Conservation (phyloP, 2,113 vertebrate genomes). For the Hyaena hyaena region DNA sequence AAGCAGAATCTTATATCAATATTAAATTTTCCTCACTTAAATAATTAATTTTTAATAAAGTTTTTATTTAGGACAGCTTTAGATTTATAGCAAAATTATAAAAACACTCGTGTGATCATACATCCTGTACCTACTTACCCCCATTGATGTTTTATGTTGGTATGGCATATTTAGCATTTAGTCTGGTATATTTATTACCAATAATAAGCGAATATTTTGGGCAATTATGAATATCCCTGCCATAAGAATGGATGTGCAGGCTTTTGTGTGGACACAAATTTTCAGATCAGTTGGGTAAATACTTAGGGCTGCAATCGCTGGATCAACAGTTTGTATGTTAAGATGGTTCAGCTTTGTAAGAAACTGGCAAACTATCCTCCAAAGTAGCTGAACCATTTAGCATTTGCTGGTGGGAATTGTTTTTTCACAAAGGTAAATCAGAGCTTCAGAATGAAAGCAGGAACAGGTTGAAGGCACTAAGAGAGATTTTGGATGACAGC, state of each 20-base stretch:
- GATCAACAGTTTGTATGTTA: neutral
- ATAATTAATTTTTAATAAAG: neutral
- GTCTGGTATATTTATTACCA: neutral
- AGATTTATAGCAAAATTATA: neutral
- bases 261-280: neutral
- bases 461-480: neutral
- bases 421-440: neutral
- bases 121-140: neutral
- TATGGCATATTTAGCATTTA: neutral
- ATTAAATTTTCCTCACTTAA: neutral
- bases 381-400: neutral
- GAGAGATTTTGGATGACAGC: neutral
- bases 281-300: neutral
- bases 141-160: neutral
- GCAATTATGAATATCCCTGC: neutral
- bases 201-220: neutral
- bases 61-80: neutral
- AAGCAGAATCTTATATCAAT: neutral
- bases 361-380: neutral
- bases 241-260: neutral
- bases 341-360: neutral
- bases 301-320: neutral
- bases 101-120: neutral
- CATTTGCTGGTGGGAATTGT: no score
- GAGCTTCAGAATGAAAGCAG: constrained; percentile 5